Conservation (phyloP, 2,113 vertebrate genomes). For the Hyperopisus bebe region DNA sequence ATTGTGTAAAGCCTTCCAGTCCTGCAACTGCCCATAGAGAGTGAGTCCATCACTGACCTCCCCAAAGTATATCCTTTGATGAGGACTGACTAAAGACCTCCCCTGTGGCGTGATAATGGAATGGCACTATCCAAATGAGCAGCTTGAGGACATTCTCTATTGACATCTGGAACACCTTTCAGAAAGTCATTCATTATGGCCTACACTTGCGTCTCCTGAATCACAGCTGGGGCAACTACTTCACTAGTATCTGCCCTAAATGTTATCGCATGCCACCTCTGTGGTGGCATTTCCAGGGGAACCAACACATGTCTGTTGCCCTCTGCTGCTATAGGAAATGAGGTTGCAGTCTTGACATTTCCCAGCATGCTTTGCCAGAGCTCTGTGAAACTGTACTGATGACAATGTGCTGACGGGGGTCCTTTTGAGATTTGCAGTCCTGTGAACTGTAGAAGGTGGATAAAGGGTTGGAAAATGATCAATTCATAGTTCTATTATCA, state of each 20-base stretch:
- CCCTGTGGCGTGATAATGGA: background rate
- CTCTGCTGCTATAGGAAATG: background rate
- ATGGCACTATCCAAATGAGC: background rate
- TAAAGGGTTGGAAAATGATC: background rate
- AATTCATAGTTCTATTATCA: constrained; percentile 7
- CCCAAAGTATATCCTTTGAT: constrained; percentile 14
- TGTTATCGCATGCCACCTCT: background rate
- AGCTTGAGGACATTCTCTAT: background rate
- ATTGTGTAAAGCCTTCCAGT: background rate
- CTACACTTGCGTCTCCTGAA: background rate
- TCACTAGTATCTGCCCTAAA: background rate
- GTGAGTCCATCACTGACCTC: constrained; percentile 12
- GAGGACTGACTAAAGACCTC: constrained; percentile 23
- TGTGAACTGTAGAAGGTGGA: background rate
- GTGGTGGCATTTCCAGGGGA: background rate
- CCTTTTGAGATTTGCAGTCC: background rate
- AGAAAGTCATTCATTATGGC: constrained; percentile 9
- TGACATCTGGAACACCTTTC: constrained; percentile 13
- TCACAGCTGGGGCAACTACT: background rate
- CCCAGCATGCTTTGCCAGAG: background rate
- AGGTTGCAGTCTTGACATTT: background rate
- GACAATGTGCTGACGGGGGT: background rate
- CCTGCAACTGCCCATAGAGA: background rate
- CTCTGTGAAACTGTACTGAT: background rate
- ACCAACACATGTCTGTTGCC: background rate